These are phyloP conservation scores for Ceratina australensis DNA, from an alignment of 1,140 invertebrate species.

Conservation along the genomic window DNA sequence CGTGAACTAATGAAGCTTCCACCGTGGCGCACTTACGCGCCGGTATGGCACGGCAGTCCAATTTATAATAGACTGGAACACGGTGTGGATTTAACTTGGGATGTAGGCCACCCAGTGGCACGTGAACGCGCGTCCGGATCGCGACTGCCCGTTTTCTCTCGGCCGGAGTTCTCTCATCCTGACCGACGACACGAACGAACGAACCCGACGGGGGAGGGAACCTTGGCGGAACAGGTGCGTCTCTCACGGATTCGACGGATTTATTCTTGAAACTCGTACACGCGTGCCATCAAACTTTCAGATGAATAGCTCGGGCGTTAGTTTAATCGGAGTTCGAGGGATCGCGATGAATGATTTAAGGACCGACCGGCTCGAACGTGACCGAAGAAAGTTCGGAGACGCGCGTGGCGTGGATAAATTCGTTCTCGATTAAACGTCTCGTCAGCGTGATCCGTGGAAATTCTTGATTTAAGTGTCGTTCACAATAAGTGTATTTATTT, in stretches of 20 bases:
- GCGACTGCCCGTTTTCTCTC: constrained; percentile 32
- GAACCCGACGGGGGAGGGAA: not conserved
- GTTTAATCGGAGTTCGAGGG: too few species aligned
- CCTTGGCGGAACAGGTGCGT: constrained; percentile 45
- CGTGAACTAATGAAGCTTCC: constrained; percentile 15
- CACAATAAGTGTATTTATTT: too few species aligned
- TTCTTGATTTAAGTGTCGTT: too few species aligned
- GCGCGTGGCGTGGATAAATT: too few species aligned
- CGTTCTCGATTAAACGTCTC: too few species aligned
- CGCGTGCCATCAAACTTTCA: not conserved
- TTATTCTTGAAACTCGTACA: constrained; percentile 29
- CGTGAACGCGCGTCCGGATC: constrained; percentile 39
- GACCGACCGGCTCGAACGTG: too few species aligned
- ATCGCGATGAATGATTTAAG: not conserved
- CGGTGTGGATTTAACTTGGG: constrained; percentile 47
- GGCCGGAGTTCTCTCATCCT: not conserved
- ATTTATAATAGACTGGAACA: constrained; percentile 52
- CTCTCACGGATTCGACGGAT: constrained; percentile 26
- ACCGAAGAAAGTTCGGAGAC: too few species aligned
- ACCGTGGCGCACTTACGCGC: constrained; percentile 24
- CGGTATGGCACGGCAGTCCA: constrained; percentile 21
- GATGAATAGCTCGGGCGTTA: too few species aligned
- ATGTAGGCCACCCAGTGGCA: constrained; percentile 56
- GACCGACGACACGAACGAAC: not conserved
- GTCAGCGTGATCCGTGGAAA: too few species aligned